Base-by-base conservation (phyloP, 1,140 invertebrate species). In the Pseudomyrmex sp. region DNA sequence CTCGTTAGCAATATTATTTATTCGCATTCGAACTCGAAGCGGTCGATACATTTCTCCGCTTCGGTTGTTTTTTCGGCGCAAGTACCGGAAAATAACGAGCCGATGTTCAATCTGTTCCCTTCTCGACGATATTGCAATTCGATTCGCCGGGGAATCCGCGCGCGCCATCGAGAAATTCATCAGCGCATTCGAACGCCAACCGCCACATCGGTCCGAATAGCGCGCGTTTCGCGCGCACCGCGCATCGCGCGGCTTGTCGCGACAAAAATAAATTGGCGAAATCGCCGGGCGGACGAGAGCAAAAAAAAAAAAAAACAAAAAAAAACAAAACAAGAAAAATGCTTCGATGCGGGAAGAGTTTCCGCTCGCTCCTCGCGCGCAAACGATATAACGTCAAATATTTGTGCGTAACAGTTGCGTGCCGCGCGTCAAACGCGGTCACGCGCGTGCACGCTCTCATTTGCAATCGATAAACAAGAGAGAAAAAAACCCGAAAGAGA, bases 181-280 rank as follows among this genome's bases (percentile, higher is more conserved):
- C 50, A 70, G 58, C 15, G 65, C 46, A 18, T 76, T 54, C 74
- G 62, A 44, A 23, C 12, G 61, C 48, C 35, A 35, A 26, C 26
- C 26, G 26, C 50, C 10, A 8, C 50, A 52, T 35, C 50, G 58
- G n/a, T 20, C 5, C 58, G 58, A 0, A 59, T 59, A 9, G n/a
- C 12, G 26, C 61, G 18, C n/a, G 13, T 66, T 66, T 61, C 44
- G 44, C 44, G 13, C 46, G 70, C 54, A 46, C 4, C 23, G 2
- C 69, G 56, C 72, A 58, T 20, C 48, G 35, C 35, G 35, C 35
- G 62, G 20, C 12, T 50, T n/a, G 63, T 3, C 61, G 75, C 12
- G 70, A 69, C 68, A 83, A 75, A 87, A 86, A 87, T 83, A 86
- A 68, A 65, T 76, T 87, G 46, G 46, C n/a, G 46, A 58, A 76